phyloP scores from a whole-genome alignment of 2,113 vertebrate species.

The Erythrocercus mccallii region DNA sequence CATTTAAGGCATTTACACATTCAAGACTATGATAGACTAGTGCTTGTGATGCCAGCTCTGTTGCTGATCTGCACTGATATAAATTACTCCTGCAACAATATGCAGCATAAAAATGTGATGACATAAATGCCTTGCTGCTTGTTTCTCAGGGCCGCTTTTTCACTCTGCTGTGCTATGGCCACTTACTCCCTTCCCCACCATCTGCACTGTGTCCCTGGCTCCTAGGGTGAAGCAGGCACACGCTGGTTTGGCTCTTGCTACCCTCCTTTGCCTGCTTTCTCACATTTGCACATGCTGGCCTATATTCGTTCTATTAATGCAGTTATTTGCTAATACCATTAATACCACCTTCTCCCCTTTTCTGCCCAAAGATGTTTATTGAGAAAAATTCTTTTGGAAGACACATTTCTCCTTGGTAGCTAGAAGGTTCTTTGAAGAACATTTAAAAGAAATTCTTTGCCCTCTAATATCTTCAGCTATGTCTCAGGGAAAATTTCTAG shows the following conservation, averaged over 20 bases:
- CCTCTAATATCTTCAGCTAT: background rate
- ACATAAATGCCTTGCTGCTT: background rate
- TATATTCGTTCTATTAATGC: background rate
- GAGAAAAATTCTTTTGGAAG: background rate
- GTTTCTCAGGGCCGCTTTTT: background rate
- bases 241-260: background rate
- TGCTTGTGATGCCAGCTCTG: background rate
- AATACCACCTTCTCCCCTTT: background rate
- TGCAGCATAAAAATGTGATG: background rate
- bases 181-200: background rate
- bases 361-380: background rate
- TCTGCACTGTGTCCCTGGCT: background rate
- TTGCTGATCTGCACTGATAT: background rate
- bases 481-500: background rate
- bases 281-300: background rate
- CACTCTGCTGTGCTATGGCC: background rate
- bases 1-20: background rate
- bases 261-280: background rate
- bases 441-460: background rate
- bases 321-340: background rate
- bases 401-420: accelerated
- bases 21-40: background rate
- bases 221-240: background rate
- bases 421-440: background rate
- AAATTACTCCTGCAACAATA: background rate